phyloP scores from a whole-genome alignment of 2,888 invertebrate genomes.

The Sarcophaga rosellei region DNA sequence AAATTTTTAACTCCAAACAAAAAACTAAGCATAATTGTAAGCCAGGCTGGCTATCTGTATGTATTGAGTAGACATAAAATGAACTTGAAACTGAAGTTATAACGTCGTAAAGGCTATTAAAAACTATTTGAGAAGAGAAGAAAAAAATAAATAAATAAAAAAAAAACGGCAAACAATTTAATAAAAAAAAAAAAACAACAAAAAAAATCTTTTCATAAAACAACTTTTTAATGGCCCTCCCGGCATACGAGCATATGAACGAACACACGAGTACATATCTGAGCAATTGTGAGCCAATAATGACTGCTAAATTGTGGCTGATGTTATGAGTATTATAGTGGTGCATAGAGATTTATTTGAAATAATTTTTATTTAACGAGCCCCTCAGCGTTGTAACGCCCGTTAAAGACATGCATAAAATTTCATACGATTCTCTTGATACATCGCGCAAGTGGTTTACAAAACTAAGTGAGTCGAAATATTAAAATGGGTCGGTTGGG shows the following conservation, averaged over 20 bases:
- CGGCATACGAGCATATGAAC: background rate
- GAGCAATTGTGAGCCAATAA: slow-evolving; percentile 17
- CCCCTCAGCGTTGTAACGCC: background rate
- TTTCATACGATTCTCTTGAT: background rate
- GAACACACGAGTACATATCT: background rate
- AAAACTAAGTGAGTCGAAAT: slow-evolving; percentile 33
- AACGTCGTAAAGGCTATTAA: no score
- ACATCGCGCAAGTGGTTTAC: slow-evolving; percentile 5
- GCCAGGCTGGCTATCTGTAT: no score
- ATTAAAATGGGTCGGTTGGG: background rate
- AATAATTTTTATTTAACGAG: background rate
- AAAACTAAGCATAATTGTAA: no score
- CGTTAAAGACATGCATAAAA: slow-evolving; percentile 7
- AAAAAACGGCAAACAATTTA: slow-evolving; percentile 18
- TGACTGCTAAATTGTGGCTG: background rate
- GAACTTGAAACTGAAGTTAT: no score
- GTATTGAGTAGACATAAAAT: no score
- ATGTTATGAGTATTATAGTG: background rate
- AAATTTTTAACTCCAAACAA: no score
- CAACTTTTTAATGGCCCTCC: slow-evolving; percentile 22
- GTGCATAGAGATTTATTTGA: background rate
- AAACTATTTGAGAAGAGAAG: no score
- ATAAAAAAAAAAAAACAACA: background rate
- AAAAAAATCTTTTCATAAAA: slow-evolving; percentile 25
- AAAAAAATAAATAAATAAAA: no score